A percentile compares a stretch with the other conserved stretches of the same genome.
phyloP scores from a whole-genome alignment of 2,888 invertebrate genomes.

The Lamellibrachia columna region DNA sequence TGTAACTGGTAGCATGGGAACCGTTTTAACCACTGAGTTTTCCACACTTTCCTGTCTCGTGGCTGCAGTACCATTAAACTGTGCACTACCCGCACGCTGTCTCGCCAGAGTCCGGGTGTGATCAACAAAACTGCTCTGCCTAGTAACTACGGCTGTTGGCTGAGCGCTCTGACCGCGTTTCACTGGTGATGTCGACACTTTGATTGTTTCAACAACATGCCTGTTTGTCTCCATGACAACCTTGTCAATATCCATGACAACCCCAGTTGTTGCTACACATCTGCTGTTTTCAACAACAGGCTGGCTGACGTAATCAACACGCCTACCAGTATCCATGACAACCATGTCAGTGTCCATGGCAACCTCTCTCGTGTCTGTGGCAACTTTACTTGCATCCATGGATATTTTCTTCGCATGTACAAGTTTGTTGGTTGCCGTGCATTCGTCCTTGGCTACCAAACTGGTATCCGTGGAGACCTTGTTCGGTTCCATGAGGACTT shows the following conservation, averaged over 20 bases:
- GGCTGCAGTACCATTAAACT: not conserved
- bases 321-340: conserved; percentile 1
- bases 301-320: not conserved
- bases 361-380: not conserved
- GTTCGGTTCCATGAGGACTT: conserved; percentile 22
- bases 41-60: conserved; percentile 18
- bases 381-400: not conserved
- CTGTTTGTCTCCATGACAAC: not conserved
- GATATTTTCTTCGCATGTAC: not conserved
- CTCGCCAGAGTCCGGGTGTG: not conserved
- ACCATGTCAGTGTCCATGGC: not conserved
- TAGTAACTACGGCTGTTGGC: not conserved
- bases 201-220: conserved; percentile 8
- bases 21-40: conserved; percentile 23
- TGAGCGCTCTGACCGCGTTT: not conserved
- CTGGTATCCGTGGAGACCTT: not conserved
- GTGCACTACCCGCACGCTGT: not conserved
- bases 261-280: not conserved
- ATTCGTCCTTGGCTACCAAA: not conserved
- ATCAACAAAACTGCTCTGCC: not conserved
- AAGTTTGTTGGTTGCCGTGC: not conserved
- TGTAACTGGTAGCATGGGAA: conserved; percentile 35
- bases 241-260: conserved; percentile 1
- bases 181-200: not conserved
- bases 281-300: not conserved